Percentiles rank a stretch among this genome's conserved stretches.
Evolutionary conservation across 2,888 invertebrate genomes (phyloP).

Genomic region (Lamellibrachia satsuma): DNA sequence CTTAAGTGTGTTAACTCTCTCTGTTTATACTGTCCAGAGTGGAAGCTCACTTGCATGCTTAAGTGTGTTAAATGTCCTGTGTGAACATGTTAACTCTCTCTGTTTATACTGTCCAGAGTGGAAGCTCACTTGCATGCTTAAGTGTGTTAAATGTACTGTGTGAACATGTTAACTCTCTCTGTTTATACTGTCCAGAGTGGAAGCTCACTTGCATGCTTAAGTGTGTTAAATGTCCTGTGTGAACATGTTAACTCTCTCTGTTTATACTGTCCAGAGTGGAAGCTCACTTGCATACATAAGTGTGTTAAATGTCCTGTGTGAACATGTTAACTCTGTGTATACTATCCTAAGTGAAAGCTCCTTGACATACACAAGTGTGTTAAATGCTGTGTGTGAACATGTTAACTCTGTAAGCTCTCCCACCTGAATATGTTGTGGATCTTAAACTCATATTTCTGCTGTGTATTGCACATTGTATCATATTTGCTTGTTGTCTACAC

Average conservation of each 20-base stretch:
- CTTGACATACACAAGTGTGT: not conserved
- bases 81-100: not conserved
- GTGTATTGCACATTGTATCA: not conserved
- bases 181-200: not conserved
- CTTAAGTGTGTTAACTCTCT: too few relatives aligned
- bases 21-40: too few relatives aligned
- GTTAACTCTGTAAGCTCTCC: not conserved
- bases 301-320: not conserved
- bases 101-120: not conserved
- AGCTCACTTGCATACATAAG: not conserved
- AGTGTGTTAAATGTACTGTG: not conserved
- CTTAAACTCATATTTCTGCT: too few relatives aligned
- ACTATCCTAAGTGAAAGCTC: not conserved
- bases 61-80: not conserved
- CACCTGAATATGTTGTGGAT: too few relatives aligned
- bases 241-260: not conserved
- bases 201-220: not conserved
- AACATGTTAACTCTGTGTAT: not conserved
- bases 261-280: not conserved
- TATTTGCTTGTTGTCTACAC: not conserved
- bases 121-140: too few relatives aligned
- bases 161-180: not conserved
- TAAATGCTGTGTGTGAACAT: not conserved
- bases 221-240: not conserved
- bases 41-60: too few relatives aligned